phyloP scores from a whole-genome alignment of 2,797 vertebrate species.

The Glyptemys insculpta region DNA sequence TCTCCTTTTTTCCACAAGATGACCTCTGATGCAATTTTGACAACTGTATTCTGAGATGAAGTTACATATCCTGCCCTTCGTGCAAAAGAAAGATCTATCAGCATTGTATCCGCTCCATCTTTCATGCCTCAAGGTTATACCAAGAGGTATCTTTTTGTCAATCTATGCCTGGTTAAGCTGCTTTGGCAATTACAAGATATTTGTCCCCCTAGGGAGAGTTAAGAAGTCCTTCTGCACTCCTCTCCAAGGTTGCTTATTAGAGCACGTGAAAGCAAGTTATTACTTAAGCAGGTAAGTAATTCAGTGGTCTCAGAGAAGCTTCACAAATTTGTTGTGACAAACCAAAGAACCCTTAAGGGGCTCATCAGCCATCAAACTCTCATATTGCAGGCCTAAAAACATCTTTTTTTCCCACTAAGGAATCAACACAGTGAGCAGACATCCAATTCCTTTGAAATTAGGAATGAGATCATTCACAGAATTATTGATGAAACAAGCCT shows the following conservation, averaged over 20 bases:
- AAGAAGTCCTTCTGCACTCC: background rate
- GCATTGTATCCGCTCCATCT: background rate
- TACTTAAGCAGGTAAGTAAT: background rate
- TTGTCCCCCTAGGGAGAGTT: background rate
- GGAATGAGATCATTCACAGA: background rate
- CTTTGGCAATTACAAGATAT: background rate
- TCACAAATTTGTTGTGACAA: background rate
- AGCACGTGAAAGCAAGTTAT: background rate
- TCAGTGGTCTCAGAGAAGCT: background rate
- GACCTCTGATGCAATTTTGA: background rate
- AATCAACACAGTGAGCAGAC: background rate
- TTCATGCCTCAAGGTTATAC: background rate
- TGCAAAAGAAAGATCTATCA: background rate
- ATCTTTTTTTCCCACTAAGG: background rate
- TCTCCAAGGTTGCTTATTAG: background rate
- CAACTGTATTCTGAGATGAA: background rate
- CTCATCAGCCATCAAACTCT: background rate
- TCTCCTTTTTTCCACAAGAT: background rate
- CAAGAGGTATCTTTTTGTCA: background rate
- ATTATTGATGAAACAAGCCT: background rate
- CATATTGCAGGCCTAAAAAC: background rate
- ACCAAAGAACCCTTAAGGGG: background rate
- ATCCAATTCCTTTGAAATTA: background rate
- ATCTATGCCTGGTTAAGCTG: background rate
- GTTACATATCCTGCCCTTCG: background rate